Base-by-base conservation (phyloP, 2,888 invertebrate species). In the Erebia ligea region DNA sequence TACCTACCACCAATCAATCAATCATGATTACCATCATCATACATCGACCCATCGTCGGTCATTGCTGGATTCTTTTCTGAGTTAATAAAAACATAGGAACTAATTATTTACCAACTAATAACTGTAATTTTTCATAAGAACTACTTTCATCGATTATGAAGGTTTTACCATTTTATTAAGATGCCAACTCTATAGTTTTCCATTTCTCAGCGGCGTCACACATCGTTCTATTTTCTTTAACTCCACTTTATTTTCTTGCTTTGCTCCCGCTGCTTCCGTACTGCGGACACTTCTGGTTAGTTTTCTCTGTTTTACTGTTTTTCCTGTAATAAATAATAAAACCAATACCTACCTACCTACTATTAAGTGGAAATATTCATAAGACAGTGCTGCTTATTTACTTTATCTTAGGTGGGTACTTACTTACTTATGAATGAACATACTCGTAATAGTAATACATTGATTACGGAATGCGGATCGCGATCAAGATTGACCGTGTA, bases 271-370 rank as follows among this genome's bases (percentile, higher is more conserved):
- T 87, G 91, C 81, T 92, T 91, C 90, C 91, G 88, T 86, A 81
- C 88, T 86, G 89, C 85, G 90, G 91, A 91, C 92, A 91, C 88
- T 92, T 92, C 91, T 89, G 91, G 92, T 92, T 92, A 92, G 91
- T 92, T 92, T 90, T 86, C 83, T 91, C 88, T 89, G 90, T 91
- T 67, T 58, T 52, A 67, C 59, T n/a, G 52, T 59, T 92, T 91
- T 87, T 86, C 86, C 87, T 87, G 86, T 86, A 89, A 92, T 92
- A 92, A 92, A 92, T 92, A 92, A 92, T 92, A 91, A 89, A 88
- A 81, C 81, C 80, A 81, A 84, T 84, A 48, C 54, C n/a, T 62
- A 62, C 42, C 19, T 19, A 15, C 15, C 19, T 48, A 17, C n/a
- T 42, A 45, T 45, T 45, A 4, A 64, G 63, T 52, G n/a, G n/a